A percentile compares a stretch with the other conserved stretches of the same genome.
Conservation (phyloP, 2,113 vertebrate species). For the Carassius auratus region DNA sequence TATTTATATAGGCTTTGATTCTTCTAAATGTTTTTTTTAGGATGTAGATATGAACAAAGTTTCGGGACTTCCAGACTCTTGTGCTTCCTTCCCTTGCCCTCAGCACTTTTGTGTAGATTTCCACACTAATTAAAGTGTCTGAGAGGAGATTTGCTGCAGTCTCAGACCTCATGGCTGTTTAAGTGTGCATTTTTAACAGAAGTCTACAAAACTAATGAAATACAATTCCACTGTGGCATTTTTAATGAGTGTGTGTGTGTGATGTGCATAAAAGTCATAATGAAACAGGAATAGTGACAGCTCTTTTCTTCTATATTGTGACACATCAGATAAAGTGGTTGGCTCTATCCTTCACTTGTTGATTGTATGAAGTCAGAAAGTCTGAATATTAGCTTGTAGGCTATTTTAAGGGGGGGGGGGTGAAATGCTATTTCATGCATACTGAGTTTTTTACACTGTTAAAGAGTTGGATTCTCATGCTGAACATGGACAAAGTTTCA, state of each 20-base stretch:
- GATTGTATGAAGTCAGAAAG: too few species aligned
- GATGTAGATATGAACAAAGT: neutral
- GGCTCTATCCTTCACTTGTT: too few species aligned
- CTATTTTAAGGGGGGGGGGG: too few species aligned
- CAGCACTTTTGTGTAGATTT: constrained; percentile 3
- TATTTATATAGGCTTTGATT: neutral
- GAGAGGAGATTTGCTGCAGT: neutral
- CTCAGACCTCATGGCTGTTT: neutral
- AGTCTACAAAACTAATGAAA: constrained; percentile 4
- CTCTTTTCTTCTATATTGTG: neutral
- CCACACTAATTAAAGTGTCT: constrained; percentile 9
- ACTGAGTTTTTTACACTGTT: too few species aligned
- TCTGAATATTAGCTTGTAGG: neutral
- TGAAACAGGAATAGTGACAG: neutral
- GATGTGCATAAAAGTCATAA: neutral
- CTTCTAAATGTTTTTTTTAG: neutral
- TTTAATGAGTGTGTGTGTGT: neutral
- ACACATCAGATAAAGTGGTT: neutral
- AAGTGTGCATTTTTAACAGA: neutral
- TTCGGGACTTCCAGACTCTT: neutral
- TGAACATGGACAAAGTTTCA: too few species aligned
- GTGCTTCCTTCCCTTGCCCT: constrained; percentile 26
- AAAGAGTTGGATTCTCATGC: too few species aligned
- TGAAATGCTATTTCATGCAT: too few species aligned
- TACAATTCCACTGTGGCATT: neutral